Evolutionary conservation across 2,888 invertebrate genomes (phyloP).

Genomic region (Rhamphomyia laevipes): DNA sequence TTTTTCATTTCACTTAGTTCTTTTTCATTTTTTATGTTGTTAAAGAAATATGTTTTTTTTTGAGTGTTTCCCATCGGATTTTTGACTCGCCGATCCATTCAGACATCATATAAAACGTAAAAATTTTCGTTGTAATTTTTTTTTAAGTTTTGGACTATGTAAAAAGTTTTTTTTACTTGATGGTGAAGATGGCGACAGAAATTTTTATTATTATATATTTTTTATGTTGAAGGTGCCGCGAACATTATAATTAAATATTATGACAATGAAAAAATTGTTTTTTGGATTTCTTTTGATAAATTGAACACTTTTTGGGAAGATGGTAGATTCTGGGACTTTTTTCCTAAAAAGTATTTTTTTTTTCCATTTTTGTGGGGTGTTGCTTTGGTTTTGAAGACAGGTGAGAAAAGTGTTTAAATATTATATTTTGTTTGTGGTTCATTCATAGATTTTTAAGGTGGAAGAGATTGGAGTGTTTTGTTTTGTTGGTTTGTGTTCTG

Average conservation of each 20-base stretch:
- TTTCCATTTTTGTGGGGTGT: too few species aligned
- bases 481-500: too few species aligned
- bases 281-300: background rate
- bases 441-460: background rate
- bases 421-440: background rate
- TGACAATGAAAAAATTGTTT: conserved; percentile 7
- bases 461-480: too few species aligned
- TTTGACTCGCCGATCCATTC: background rate
- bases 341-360: too few species aligned
- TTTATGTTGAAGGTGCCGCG: background rate
- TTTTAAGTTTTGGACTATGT: too few species aligned
- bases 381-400: background rate
- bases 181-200: conserved; percentile 13
- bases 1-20: too few species aligned
- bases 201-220: background rate
- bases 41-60: background rate
- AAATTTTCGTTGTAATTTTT: too few species aligned
- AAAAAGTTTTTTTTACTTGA: too few species aligned
- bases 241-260: conserved; percentile 10
- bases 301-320: too few species aligned
- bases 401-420: background rate
- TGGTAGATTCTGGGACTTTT: too few species aligned
- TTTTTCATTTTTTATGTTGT: too few species aligned
- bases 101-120: too few species aligned
- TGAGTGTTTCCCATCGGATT: conserved; percentile 11